Evolutionary conservation across 2,113 vertebrate species (phyloP).

Genomic region (Serinus canaria): DNA sequence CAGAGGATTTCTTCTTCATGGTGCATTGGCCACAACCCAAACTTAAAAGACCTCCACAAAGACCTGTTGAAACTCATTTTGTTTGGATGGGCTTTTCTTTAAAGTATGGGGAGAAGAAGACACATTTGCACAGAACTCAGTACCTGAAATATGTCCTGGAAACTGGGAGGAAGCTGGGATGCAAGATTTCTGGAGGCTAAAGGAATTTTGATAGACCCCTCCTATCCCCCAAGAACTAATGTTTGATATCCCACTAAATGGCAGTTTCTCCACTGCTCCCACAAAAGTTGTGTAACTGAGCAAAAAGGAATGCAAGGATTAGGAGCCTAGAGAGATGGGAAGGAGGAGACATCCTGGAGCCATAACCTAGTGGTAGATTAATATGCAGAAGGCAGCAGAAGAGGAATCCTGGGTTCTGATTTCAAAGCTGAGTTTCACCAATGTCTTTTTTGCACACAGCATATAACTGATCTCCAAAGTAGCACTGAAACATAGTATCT

Average conservation of each 20-base stretch:
- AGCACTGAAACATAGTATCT: not conserved
- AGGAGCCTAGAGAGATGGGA: not conserved
- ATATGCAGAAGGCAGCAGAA: not conserved
- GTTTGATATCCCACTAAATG: not conserved
- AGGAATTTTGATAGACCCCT: not conserved
- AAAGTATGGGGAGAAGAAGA: not conserved
- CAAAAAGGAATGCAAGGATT: not conserved
- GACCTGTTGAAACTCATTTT: not conserved
- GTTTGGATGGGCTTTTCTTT: not conserved
- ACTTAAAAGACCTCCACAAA: not conserved
- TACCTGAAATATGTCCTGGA: not conserved
- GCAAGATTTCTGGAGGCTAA: not conserved
- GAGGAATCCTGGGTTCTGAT: not conserved
- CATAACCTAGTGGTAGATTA: not conserved
- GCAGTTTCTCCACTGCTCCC: not conserved
- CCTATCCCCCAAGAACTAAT: not conserved
- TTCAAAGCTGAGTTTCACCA: not conserved
- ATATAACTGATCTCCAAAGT: not conserved
- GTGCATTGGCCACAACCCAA: accelerated
- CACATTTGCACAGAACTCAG: not conserved
- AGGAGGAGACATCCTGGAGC: not conserved
- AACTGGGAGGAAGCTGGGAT: not conserved
- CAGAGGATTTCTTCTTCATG: not conserved
- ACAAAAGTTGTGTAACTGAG: not conserved
- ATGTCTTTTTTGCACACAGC: not conserved